Base-by-base conservation (phyloP, 2,888 invertebrate species). In the Portevinia maculata region DNA sequence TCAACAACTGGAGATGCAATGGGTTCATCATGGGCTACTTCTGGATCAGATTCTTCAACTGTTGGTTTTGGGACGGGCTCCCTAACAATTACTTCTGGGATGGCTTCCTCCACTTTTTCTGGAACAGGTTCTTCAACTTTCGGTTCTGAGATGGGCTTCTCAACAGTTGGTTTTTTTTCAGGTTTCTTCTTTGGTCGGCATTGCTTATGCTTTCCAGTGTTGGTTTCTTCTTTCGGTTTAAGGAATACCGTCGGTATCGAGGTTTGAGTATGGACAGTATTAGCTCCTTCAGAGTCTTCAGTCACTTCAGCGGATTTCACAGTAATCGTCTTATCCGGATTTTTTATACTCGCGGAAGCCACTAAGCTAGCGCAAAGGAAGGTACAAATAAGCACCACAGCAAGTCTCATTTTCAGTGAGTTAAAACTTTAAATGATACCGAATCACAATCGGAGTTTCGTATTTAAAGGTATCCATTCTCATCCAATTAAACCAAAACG, bases 301-400 rank as follows among this genome's bases (percentile, higher is more conserved):
- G 9, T 9, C 21, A 13, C 24, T 17, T 30, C 15, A 5, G n/a
- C n/a, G 6, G 6, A 17, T 15, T 34, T 3, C 17, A 57, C 15
- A 9, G 21, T 13, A 3, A 41, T 46, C 9, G 8, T 32, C 13
- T 48, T 6, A 8, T 53, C 53, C 13, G 73, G 32, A 13, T 37
- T 57, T 17, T 59, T 59, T 21, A 75, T 44, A 59, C 75, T 81
- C 21, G 75, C 79, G 30, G 28, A n/a, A 44, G 79, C 75, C 50
- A 59, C 21, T 1, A 81, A 64, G 57, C 69, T 44, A 44, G 46
- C 44, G 64, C 64, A 48, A 4, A 74, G 30, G 13, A 81, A 57
- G 37, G 57, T 75, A 70, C 75, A 70, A 70, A 81, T 70, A 52
- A 57, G 69, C 79, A 81, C 79, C 55, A 69, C 57, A 11, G 30